Evolutionary conservation across 2,113 vertebrate species (phyloP).

Genomic region (pig (Sus scrofa)): T2T-Sscrofa CM000812.6:235487001-235487500

Average conservation of each 20-base stretch:
- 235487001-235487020: background rate
- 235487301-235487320: background rate
- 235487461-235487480: background rate
- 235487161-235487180: background rate
- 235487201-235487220: background rate
- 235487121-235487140: background rate
- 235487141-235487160: background rate
- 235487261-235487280: conserved; percentile 29
- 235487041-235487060: background rate
- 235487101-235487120: background rate
- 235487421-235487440: background rate
- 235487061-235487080: background rate
- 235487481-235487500: background rate
- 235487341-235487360: background rate
- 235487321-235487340: background rate
- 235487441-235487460: background rate
- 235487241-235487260: conserved; percentile 19
- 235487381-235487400: background rate
- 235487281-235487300: background rate
- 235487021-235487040: background rate
- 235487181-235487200: background rate
- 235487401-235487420: background rate
- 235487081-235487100: background rate
- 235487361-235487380: background rate
- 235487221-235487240: background rate